These are phyloP conservation scores for Gonioctena quinquepunctata DNA, from an alignment of 1,140 invertebrate species.

Conservation along the genomic window DNA sequence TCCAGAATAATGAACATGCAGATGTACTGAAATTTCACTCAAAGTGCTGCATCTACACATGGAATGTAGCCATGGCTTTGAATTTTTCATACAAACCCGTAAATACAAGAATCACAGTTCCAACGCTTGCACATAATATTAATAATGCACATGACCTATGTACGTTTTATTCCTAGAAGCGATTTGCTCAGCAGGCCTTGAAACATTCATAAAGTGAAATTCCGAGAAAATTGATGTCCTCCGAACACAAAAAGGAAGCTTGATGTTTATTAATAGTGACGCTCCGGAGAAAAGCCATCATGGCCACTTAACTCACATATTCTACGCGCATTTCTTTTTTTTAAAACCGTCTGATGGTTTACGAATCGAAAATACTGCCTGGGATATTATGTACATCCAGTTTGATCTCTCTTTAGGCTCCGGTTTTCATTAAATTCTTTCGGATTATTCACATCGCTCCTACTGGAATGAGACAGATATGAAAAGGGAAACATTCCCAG, in stretches of 20 bases:
- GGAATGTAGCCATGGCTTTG: too few relatives aligned
- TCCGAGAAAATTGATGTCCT: not conserved
- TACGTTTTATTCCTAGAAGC: not conserved
- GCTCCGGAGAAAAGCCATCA: not conserved
- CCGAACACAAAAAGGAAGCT: not conserved
- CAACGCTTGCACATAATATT: not conserved
- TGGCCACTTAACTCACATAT: not conserved
- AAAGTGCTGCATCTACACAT: too few relatives aligned
- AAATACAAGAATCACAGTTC: not conserved
- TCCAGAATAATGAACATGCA: too few relatives aligned
- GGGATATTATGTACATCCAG: too few relatives aligned
- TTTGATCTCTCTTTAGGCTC: too few relatives aligned
- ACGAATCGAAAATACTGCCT: too few relatives aligned
- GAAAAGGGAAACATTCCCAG: too few relatives aligned
- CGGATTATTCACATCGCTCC: too few relatives aligned
- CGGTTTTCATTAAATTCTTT: too few relatives aligned
- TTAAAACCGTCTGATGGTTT: too few relatives aligned
- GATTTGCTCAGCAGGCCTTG: not conserved
- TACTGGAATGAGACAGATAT: too few relatives aligned
- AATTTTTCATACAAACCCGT: not conserved
- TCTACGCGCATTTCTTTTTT: not conserved
- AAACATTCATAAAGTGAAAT: not conserved
- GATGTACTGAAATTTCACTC: too few relatives aligned
- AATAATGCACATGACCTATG: not conserved
- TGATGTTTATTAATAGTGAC: not conserved